Evolutionary conservation across 2,888 invertebrate species (phyloP), one percentile per base, ranked within the genome.

Genomic region (Malachius bipustulatus): DNA sequence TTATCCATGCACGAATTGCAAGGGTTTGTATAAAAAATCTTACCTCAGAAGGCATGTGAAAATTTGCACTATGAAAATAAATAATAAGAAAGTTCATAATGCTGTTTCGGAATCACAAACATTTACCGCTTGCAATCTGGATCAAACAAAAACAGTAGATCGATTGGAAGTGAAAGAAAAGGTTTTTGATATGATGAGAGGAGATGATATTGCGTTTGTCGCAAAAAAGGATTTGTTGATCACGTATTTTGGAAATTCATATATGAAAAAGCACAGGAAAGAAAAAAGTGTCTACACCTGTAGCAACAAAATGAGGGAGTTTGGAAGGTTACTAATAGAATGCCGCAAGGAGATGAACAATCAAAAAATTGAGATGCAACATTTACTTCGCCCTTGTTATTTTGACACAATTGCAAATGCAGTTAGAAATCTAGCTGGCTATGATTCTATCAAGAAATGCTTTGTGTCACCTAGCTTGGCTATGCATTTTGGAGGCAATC

Each of bases 1-100:
- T 39, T 30, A 46, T n/a, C 44, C 43, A 10, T 47, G 47, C 27
- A 36, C n/a, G 26, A 46, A 37, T 37, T 47, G 47, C 32, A 46
- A 42, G 30, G 45, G 44, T 2, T 19, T 47, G 10, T 47, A 47
- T 19, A 39, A 36, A 32, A 28, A 29, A 33, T 36, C 24, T 9
- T 38, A 40, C 6, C 15, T 44, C 8, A 16, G 16, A 16, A 33
- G 36, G 13, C 45, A 44, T 37, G 40, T 34, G 3, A 39, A 33
- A 36, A 44, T 8, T 11, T 47, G 44, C 37, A 26, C 11, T n/a
- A 43, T 30, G 32, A 31, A 26, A 10, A 12, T n/a, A n/a, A n/a
- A n/a, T n/a, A n/a, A n/a, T n/a, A n/a, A n/a, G n/a, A n/a, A n/a
- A n/a, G n/a, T n/a, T n/a, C n/a, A n/a, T n/a, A n/a, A n/a, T n/a